Conservation (phyloP, 2,113 vertebrate species). For the Serilophus lunatus region DNA sequence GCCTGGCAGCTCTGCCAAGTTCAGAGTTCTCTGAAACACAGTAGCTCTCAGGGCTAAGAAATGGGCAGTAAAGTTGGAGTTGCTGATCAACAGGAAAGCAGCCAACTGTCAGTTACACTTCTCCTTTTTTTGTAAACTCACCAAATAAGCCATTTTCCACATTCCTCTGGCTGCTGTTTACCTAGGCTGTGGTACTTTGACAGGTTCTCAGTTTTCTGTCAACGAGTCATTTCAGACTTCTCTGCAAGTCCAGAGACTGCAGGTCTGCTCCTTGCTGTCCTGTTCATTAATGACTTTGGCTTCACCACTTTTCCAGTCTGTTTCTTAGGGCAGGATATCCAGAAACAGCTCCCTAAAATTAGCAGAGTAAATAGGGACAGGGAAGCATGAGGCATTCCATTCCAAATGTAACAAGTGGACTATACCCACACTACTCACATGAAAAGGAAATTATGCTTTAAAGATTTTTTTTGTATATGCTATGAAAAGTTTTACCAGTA, state of each 20-base stretch:
- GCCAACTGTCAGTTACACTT: neutral
- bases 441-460: neutral
- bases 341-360: neutral
- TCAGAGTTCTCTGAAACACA: neutral
- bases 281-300: neutral
- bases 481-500: neutral
- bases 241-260: neutral
- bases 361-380: neutral
- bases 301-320: neutral
- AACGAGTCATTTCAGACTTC: neutral
- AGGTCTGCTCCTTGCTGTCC: neutral
- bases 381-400: neutral
- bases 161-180: neutral
- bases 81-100: neutral
- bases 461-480: neutral
- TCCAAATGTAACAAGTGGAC: neutral
- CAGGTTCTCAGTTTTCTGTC: neutral
- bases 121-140: neutral
- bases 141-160: neutral
- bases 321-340: neutral
- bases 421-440: neutral
- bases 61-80: neutral
- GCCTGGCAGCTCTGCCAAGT: fast-evolving
- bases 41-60: neutral
- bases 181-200: neutral